Percentiles rank a stretch among this genome's conserved stretches.
These are phyloP conservation scores for Tetranychus truncatus DNA, from an alignment of 2,888 invertebrate genomes.

Conservation along the genomic window DNA sequence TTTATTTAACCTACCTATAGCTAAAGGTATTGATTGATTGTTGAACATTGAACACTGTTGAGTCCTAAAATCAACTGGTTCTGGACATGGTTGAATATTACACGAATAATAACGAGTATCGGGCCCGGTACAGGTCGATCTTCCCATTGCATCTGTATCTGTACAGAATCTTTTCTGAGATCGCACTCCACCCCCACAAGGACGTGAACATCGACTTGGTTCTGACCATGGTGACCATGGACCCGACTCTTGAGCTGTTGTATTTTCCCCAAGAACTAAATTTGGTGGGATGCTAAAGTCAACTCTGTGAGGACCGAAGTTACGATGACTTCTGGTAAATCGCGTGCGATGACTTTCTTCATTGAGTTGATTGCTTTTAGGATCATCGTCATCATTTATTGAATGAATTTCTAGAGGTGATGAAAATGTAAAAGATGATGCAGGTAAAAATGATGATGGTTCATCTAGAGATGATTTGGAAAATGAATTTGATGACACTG, in stretches of 20 bases:
- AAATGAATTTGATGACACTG: background rate
- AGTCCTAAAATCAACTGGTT: slow-evolving; percentile 57
- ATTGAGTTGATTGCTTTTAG: background rate
- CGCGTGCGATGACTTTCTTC: background rate
- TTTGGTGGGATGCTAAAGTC: background rate
- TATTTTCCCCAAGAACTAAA: slow-evolving; percentile 20
- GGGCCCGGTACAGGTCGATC: slow-evolving; percentile 51
- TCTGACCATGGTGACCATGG: slow-evolving; percentile 25
- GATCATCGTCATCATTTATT: background rate
- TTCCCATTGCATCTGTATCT: slow-evolving; percentile 30
- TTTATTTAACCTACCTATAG: background rate
- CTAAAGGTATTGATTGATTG: slow-evolving; percentile 34
- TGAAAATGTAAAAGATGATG: background rate
- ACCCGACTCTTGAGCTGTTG: slow-evolving; percentile 19
- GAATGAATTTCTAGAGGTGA: background rate
- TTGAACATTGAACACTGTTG: slow-evolving; percentile 77
- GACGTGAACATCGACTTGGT: slow-evolving; percentile 49
- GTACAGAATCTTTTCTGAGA: slow-evolving; percentile 60
- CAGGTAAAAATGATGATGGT: background rate
- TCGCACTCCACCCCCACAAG: slow-evolving; percentile 82
- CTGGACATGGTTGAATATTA: slow-evolving; percentile 73
- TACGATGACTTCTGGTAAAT: background rate
- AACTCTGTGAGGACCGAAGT: background rate
- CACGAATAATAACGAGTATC: slow-evolving; percentile 70
- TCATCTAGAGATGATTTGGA: background rate